phyloP scores from a whole-genome alignment of 2,113 vertebrate genomes.

The Chrysochloris asiatica region DNA sequence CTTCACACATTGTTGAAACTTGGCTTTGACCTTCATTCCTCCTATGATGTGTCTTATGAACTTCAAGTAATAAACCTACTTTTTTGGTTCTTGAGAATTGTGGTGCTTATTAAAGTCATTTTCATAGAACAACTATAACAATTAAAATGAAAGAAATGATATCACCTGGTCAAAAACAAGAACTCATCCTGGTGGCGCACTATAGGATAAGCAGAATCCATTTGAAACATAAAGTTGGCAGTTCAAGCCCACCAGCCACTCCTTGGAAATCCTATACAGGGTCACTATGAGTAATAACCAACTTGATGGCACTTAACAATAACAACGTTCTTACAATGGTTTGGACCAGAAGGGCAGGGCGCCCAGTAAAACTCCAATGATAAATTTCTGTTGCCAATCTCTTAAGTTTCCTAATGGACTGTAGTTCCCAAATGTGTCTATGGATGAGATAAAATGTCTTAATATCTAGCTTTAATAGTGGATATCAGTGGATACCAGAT shows the following conservation, averaged over 20 bases:
- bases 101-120: background rate
- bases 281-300: too few species aligned
- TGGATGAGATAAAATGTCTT: background rate
- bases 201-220: too few species aligned
- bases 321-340: background rate
- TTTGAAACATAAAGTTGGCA: too few species aligned
- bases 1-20: background rate
- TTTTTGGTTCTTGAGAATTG: background rate
- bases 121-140: background rate
- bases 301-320: too few species aligned
- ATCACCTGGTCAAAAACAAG: background rate
- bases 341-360: background rate
- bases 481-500: too few species aligned
- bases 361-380: background rate
- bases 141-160: background rate
- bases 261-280: too few species aligned
- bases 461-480: background rate
- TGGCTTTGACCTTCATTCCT: background rate
- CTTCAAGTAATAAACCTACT: background rate
- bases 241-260: too few species aligned
- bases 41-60: constrained; percentile 9
- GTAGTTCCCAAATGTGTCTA: background rate
- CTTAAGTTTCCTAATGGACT: too few species aligned
- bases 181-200: too few species aligned
- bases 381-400: background rate